These are phyloP conservation scores for Trachymyrmex cornetzi DNA, from an alignment of 1,140 invertebrate species.

Conservation along the genomic window DNA sequence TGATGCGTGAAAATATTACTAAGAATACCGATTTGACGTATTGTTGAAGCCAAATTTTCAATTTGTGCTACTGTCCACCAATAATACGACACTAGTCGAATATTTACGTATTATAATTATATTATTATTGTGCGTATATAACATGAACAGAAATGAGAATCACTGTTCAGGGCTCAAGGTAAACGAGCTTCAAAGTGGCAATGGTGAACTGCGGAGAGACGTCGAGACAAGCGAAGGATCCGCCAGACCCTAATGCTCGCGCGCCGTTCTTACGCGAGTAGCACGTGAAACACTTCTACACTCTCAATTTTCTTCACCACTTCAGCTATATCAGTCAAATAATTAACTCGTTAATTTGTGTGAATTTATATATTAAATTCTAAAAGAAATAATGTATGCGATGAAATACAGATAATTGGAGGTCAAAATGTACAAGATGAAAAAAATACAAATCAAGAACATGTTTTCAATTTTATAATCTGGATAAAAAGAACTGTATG, in stretches of 20 bases:
- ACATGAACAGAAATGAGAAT: slow-evolving; percentile 76
- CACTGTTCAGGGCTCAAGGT: slow-evolving; percentile 85
- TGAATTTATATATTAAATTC: neutral
- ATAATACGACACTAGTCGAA: neutral
- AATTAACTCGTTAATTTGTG: slow-evolving; percentile 4
- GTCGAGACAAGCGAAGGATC: slow-evolving; percentile 78
- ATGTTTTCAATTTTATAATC: neutral
- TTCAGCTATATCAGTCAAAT: neutral
- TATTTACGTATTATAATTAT: neutral
- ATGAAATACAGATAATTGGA: neutral
- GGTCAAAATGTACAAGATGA: neutral
- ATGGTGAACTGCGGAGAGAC: slow-evolving; percentile 79
- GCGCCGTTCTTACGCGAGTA: slow-evolving; percentile 70
- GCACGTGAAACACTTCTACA: slow-evolving; percentile 50
- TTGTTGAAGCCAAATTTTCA: neutral
- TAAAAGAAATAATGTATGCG: neutral
- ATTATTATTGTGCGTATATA: neutral
- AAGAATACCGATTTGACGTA: neutral
- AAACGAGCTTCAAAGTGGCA: slow-evolving; percentile 85
- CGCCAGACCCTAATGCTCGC: slow-evolving; percentile 78
- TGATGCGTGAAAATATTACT: neutral
- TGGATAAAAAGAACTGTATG: neutral
- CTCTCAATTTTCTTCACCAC: slow-evolving; percentile 23
- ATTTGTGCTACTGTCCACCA: neutral
- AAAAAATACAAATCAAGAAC: neutral